A percentile compares a stretch with the other conserved stretches of the same genome.
These are phyloP conservation scores for Geophilus truncorum DNA, from an alignment of 2,888 invertebrate genomes.

Conservation along the genomic window DNA sequence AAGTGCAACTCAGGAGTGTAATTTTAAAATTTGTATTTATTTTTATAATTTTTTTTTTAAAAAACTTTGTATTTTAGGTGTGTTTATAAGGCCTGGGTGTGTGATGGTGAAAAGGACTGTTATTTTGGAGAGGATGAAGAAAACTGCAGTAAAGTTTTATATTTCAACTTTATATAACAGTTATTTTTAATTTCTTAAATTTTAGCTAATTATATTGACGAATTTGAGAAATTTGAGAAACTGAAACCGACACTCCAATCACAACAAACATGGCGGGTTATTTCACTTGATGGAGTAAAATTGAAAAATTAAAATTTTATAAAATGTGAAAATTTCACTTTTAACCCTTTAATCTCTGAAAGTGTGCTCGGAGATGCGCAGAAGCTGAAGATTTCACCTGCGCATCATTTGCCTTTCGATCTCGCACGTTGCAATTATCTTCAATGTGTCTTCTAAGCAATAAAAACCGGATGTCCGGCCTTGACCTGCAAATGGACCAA, in stretches of 20 bases:
- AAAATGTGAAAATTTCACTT: background rate
- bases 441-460: background rate
- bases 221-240: background rate
- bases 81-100: conserved; percentile 17
- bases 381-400: background rate
- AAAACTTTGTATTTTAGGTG: too few species aligned
- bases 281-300: background rate
- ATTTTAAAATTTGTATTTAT: background rate
- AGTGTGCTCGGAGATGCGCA: background rate
- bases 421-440: background rate
- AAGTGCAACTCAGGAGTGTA: background rate
- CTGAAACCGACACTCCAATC: background rate
- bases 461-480: background rate
- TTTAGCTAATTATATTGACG: background rate
- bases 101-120: conserved; percentile 35
- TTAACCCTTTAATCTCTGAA: too few species aligned
- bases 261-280: background rate
- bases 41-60: background rate
- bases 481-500: background rate
- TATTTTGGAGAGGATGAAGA: conserved; percentile 9
- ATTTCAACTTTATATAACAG: too few species aligned
- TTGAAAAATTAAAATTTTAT: background rate
- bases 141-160: background rate
- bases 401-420: background rate
- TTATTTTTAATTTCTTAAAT: background rate